phyloP scores from a whole-genome alignment of 2,113 vertebrate species.

The Syngnathus typhle region DNA sequence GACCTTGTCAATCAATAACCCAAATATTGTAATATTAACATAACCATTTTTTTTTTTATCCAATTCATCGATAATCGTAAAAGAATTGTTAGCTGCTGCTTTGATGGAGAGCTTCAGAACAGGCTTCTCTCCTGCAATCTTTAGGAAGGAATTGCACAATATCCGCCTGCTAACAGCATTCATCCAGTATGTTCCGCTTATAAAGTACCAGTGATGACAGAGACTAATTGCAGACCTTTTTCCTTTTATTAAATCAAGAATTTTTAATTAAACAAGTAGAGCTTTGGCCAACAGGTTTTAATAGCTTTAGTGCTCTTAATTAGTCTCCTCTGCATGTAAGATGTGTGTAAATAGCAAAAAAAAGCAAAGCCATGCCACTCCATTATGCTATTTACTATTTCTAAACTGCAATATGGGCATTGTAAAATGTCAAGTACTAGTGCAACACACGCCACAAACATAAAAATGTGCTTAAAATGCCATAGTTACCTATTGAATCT shows the following conservation, averaged over 20 bases:
- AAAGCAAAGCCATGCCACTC: background rate
- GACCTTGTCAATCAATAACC: background rate
- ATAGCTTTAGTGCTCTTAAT: constrained; percentile 23
- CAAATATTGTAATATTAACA: background rate
- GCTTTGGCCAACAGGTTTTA: constrained; percentile 9
- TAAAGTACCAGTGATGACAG: constrained; percentile 41
- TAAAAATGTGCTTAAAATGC: background rate
- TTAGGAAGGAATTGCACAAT: constrained; percentile 20
- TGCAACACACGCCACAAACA: background rate
- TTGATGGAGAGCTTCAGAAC: too few relatives aligned
- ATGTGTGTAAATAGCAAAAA: background rate
- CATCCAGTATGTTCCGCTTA: constrained; percentile 47
- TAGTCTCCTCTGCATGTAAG: background rate
- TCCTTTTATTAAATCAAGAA: constrained; percentile 32
- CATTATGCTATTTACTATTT: background rate
- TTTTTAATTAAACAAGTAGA: constrained; percentile 59
- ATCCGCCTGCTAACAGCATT: constrained; percentile 50
- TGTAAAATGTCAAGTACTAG: background rate
- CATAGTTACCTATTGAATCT: too few relatives aligned
- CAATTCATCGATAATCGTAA: too few relatives aligned
- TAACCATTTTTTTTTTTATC: too few relatives aligned
- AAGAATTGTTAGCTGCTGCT: too few relatives aligned
- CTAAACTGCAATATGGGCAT: background rate
- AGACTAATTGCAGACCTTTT: constrained; percentile 33
- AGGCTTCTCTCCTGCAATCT: background rate